Evolutionary conservation across 1,140 invertebrate genomes (phyloP), one percentile per base, ranked within the genome.

Genomic region (Leptinotarsa lineolata): DNA sequence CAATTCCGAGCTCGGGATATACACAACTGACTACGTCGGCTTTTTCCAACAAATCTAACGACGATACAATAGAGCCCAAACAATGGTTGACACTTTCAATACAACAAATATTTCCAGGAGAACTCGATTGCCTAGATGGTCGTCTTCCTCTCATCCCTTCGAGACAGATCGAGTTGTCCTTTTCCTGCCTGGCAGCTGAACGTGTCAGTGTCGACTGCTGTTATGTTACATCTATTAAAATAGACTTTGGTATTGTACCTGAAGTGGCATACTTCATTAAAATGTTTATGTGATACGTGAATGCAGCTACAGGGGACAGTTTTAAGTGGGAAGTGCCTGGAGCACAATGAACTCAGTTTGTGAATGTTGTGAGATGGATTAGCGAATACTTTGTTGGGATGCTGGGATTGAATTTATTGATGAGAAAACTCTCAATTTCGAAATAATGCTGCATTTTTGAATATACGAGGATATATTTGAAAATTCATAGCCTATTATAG

Each of bases 211-310:
- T 73, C 71, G 69, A 72, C 77, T 70, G 78, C 77, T 81, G 72
- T 74, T 79, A 80, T 78, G 80, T 78, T 76, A 77, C 76, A 75
- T 79, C 80, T 81, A 81, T 81, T 81, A 81, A 81, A 81, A 77
- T 79, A 77, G 80, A 77, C 75, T 77, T 72, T 60, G 75, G 71
- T 74, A 81, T 81, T 80, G 76, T 80, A 72, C 78, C 71, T 68
- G 74, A 81, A 81, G 80, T 81, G 78, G 80, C 73, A 76, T 78
- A 81, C 77, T 81, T 81, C 80, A 81, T 81, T 81, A 79, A 81
- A 81, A 79, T 79, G 78, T 81, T 81, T 79, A 81, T 78, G 78
- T 72, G 79, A 77, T 79, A 77, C 70, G 67, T 79, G 76, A 54
- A 78, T 76, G 65, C n/a, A 70, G 65, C 75, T 68, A 61, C 69